These are phyloP conservation scores for Dascyllus trimaculatus DNA, from an alignment of 2,113 vertebrate species.

Conservation along the genomic window DNA sequence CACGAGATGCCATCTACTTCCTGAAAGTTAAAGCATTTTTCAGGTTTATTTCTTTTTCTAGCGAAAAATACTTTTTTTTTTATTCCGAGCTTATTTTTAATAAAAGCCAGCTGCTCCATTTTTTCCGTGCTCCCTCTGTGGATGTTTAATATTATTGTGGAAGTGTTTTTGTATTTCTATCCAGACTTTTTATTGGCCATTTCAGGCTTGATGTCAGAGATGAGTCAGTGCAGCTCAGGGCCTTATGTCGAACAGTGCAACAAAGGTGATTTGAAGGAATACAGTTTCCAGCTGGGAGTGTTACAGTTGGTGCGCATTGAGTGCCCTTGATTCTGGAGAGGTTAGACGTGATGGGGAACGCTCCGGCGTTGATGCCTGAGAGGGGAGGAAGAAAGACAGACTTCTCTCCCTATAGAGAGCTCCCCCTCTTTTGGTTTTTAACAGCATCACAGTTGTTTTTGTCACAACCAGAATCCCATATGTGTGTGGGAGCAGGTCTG, in stretches of 20 bases:
- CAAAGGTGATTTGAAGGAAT: conserved; percentile 30
- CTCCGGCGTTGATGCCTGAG: conserved; percentile 23
- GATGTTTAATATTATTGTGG: not conserved
- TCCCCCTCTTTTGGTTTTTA: conserved; percentile 41
- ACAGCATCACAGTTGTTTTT: conserved; percentile 55
- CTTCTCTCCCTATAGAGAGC: conserved; percentile 26
- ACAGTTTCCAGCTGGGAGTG: conserved; percentile 34
- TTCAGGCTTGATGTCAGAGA: not conserved
- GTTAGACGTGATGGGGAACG: conserved; percentile 39
- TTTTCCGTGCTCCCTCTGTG: not conserved
- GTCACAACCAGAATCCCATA: conserved; percentile 52
- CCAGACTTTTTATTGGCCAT: not conserved
- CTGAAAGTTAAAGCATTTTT: not conserved
- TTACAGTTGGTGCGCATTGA: conserved; percentile 21
- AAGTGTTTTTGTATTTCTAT: not conserved
- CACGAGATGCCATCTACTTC: not conserved
- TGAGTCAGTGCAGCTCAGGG: conserved; percentile 7
- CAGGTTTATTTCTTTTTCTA: not conserved
- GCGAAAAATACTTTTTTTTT: not conserved
- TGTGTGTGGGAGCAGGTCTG: conserved; percentile 53
- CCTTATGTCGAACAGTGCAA: conserved; percentile 13
- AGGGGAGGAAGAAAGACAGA: conserved; percentile 14
- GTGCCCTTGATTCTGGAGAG: conserved; percentile 64
- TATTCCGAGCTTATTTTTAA: conserved; percentile 3
- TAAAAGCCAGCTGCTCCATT: not conserved